Evolutionary conservation across 1,140 invertebrate species (phyloP), one percentile per base, ranked within the genome.

Genomic region (Leptopilina clavipes): DNA sequence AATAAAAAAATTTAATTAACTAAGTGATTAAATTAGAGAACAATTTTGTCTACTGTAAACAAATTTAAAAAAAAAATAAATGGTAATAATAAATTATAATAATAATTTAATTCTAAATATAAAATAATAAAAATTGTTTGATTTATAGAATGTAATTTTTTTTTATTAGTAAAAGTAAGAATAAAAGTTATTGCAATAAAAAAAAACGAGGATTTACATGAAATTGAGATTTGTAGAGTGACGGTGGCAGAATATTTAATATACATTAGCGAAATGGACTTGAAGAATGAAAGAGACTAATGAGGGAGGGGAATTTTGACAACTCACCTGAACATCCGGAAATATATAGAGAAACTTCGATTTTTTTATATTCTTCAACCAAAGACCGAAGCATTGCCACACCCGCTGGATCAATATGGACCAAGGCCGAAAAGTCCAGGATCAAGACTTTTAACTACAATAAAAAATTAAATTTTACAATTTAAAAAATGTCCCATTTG

Each of bases 341-440:
- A 1, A 95, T 88, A 22, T 93, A 92, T 3, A 94, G 87, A 0
- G 87, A 85, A 8, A 95, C 91, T 22, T 91, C 89, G 77, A 91
- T 90, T 73, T 91, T 86, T 6, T 89, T 83, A 40, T 93, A 92
- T 45, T 93, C 92, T 31, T 92, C 87, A 77, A 92, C 90, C 3
- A 94, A 83, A 1, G 86, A 82, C 72, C 92, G 90, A 25, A 95
- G 78, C 56, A 90, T 91, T 72, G 91, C 90, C 3, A 94, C 91
- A 1, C 94, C 94, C 0, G 93, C 92, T 9, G 93, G 92, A 89
- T 96, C 95, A 71, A 95, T 92, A 81, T 94, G 94, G 77, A 92
- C 93, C 44, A 95, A 85, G 8, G 93, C 93, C 3, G 93, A 93
- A 72, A 95, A 93, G 84, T 96, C 95, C 37, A 95, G 83, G 81